These are phyloP conservation scores for Bambusicola thoracicus DNA, from an alignment of 2,113 vertebrate genomes.

Conservation along the genomic window DNA sequence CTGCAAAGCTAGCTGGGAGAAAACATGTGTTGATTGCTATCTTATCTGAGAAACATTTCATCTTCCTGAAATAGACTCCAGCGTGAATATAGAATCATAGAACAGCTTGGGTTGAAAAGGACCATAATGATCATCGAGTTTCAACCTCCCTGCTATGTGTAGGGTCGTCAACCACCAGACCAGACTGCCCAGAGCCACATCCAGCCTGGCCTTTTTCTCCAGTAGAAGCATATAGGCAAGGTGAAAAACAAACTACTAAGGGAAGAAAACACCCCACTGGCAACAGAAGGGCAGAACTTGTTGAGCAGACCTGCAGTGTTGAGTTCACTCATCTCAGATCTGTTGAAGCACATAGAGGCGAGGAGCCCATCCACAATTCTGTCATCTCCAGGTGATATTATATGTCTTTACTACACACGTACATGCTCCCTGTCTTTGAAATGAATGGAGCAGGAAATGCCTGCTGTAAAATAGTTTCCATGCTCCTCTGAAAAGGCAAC, in stretches of 20 bases:
- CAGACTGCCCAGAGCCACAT: no score
- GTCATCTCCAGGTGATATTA: neutral
- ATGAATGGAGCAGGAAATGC: neutral
- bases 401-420: neutral
- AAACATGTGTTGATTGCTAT: neutral
- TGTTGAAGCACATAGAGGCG: neutral
- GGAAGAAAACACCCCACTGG: neutral
- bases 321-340: neutral
- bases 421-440: neutral
- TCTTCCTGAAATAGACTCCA: neutral
- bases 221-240: neutral
- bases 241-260: neutral
- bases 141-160: no score
- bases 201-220: neutral
- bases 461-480: neutral
- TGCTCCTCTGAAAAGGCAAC: neutral
- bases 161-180: no score
- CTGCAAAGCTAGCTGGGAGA: neutral
- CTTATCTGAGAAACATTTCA: neutral
- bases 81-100: neutral
- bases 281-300: neutral
- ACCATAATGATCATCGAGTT: no score
- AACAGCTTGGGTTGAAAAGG: no score
- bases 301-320: neutral
- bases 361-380: neutral